Percentiles rank a stretch among this genome's conserved stretches.
phyloP scores from a whole-genome alignment of 2,888 invertebrate genomes.

The Drosophila prolongata region DNA sequence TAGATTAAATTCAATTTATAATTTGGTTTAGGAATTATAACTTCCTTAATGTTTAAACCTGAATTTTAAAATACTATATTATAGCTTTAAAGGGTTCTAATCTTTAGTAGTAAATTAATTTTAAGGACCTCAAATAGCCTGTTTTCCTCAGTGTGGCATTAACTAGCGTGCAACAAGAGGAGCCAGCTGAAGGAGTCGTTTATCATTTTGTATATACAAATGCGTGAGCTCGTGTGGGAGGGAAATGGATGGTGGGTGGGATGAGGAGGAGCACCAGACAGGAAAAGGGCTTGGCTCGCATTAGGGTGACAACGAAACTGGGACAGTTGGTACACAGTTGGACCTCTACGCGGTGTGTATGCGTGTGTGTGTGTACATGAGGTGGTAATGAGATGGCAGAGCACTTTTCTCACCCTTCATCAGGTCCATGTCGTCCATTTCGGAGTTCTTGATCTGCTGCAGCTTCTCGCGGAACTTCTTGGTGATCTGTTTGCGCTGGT shows the following conservation, averaged over 20 bases:
- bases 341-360: slow-evolving; percentile 26
- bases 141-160: slow-evolving; percentile 28
- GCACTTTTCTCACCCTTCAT: slow-evolving; percentile 81
- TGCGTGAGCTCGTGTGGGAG: slow-evolving; percentile 56
- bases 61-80: too few relatives aligned
- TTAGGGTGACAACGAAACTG: slow-evolving; percentile 61
- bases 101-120: too few relatives aligned
- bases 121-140: neutral
- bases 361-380: slow-evolving; percentile 15
- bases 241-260: slow-evolving; percentile 1
- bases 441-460: slow-evolving; percentile 92
- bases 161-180: slow-evolving; percentile 47
- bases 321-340: slow-evolving; percentile 50
- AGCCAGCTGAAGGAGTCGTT: slow-evolving; percentile 62
- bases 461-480: slow-evolving; percentile 92
- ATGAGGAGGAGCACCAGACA: slow-evolving; percentile 34
- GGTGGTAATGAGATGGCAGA: slow-evolving; percentile 16
- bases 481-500: slow-evolving; percentile 92
- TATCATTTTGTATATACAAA: slow-evolving; percentile 67
- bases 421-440: slow-evolving; percentile 89
- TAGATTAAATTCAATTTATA: too few relatives aligned
- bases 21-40: too few relatives aligned
- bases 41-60: too few relatives aligned
- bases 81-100: too few relatives aligned
- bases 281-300: slow-evolving; percentile 69